phyloP scores from a whole-genome alignment of 2,888 invertebrate species.

The Morpho deidamia region DNA sequence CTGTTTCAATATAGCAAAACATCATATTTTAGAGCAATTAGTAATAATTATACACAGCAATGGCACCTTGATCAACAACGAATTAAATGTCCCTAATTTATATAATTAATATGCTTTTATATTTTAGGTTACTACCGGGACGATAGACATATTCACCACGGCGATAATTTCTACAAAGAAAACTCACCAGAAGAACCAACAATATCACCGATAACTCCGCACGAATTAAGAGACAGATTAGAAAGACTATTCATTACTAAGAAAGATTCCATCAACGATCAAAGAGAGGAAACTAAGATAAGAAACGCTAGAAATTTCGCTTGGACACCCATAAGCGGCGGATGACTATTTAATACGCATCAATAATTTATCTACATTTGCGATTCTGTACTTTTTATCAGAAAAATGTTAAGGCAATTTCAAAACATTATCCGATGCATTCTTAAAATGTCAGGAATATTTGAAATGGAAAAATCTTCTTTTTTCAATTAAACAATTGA shows the following conservation, averaged over 20 bases:
- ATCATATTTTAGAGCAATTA: too few relatives aligned
- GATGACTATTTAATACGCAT: slow-evolving; percentile 25
- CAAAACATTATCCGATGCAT: too few relatives aligned
- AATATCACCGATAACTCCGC: slow-evolving; percentile 66
- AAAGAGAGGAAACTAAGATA: slow-evolving; percentile 46
- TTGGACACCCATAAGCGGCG: slow-evolving; percentile 63
- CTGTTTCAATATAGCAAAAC: too few relatives aligned
- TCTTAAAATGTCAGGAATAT: too few relatives aligned
- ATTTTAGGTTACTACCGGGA: slow-evolving; percentile 50
- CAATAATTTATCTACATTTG: not conserved
- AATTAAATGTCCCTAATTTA: too few relatives aligned
- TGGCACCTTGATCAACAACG: too few relatives aligned
- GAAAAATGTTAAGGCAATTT: not conserved
- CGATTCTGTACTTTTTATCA: not conserved
- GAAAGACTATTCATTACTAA: slow-evolving; percentile 70
- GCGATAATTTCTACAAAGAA: slow-evolving; percentile 55
- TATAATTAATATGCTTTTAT: not conserved
- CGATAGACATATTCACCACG: slow-evolving; percentile 47
- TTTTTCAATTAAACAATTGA: too few relatives aligned
- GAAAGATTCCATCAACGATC: slow-evolving; percentile 38
- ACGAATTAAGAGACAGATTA: slow-evolving; percentile 71
- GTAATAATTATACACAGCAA: too few relatives aligned
- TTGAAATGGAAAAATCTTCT: too few relatives aligned
- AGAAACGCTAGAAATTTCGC: slow-evolving; percentile 63
- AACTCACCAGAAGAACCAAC: slow-evolving; percentile 55